phyloP scores from a whole-genome alignment of 2,888 invertebrate species.

The Saturnia pavonia region DNA sequence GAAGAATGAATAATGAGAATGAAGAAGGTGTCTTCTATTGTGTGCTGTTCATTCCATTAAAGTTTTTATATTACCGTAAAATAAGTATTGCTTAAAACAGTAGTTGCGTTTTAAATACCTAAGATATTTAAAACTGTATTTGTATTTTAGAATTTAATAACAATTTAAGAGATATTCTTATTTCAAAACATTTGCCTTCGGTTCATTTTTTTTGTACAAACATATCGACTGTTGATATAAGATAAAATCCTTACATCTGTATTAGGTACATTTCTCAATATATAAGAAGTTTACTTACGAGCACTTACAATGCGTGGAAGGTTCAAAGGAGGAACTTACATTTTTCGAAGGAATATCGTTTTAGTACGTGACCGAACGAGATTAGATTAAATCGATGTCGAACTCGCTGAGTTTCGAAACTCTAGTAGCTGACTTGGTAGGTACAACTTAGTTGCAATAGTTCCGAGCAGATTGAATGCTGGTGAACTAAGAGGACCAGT shows the following conservation, averaged over 20 bases:
- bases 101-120: background rate
- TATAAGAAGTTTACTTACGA: background rate
- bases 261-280: conserved; percentile 3
- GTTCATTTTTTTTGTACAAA: background rate
- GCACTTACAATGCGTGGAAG: conserved; percentile 7
- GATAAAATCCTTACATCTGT: background rate
- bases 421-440: conserved; percentile 25
- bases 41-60: background rate
- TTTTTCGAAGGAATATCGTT: conserved; percentile 14
- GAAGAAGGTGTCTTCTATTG: background rate
- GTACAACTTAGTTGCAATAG: conserved; percentile 35
- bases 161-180: background rate
- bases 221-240: background rate
- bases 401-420: conserved; percentile 34
- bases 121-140: too few relatives aligned
- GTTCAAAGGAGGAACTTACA: conserved; percentile 11
- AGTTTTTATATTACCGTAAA: background rate
- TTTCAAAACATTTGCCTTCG: background rate
- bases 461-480: conserved; percentile 24
- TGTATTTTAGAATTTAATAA: too few relatives aligned
- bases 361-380: conserved; percentile 58
- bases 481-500: background rate
- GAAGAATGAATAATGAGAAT: too few relatives aligned
- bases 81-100: background rate
- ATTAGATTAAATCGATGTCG: conserved; percentile 56